phyloP scores from a whole-genome alignment of 2,797 vertebrate genomes.

The Ctenochaetus hawaiiensis region DNA sequence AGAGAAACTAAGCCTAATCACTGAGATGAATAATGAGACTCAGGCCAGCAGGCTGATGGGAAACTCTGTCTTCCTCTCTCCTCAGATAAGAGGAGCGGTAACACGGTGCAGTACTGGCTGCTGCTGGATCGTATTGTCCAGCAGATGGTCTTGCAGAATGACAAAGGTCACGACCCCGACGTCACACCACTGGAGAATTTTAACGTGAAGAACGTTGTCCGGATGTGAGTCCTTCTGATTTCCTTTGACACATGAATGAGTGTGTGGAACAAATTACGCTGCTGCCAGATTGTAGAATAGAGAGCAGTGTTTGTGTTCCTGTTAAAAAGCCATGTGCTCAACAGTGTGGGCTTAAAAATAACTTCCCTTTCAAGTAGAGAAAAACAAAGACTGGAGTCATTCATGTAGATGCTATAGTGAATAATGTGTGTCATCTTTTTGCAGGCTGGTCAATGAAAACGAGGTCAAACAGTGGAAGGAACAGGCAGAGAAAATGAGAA shows the following conservation, averaged over 20 bases:
- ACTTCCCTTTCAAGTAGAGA: slow-evolving; percentile 39
- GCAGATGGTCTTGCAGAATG: slow-evolving; percentile 97
- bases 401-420: slow-evolving; percentile 27
- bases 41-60: slow-evolving; percentile 6
- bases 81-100: slow-evolving; percentile 97
- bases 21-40: slow-evolving; percentile 13
- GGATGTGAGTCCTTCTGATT: slow-evolving; percentile 88
- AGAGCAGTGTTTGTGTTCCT: slow-evolving; percentile 42
- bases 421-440: slow-evolving; percentile 42
- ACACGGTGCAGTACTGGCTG: slow-evolving; percentile 99
- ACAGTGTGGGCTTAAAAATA: slow-evolving; percentile 44
- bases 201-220: slow-evolving; percentile 98
- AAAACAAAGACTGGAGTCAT: slow-evolving; percentile 29
- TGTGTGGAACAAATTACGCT: slow-evolving; percentile 45
- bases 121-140: slow-evolving; percentile 97
- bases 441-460: slow-evolving; percentile 98
- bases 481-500: slow-evolving; percentile 99
- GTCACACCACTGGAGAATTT: slow-evolving; percentile 98
- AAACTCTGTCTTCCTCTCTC: slow-evolving; percentile 21
- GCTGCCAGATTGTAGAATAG: slow-evolving; percentile 43
- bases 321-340: slow-evolving; percentile 32
- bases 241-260: slow-evolving; percentile 22
- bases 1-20: background rate
- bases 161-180: slow-evolving; percentile 98
- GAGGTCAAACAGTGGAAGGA: slow-evolving; percentile 99